These are phyloP conservation scores for Drosophila parthenogenetica DNA, from an alignment of 2,888 invertebrate genomes.

Conservation along the genomic window DNA sequence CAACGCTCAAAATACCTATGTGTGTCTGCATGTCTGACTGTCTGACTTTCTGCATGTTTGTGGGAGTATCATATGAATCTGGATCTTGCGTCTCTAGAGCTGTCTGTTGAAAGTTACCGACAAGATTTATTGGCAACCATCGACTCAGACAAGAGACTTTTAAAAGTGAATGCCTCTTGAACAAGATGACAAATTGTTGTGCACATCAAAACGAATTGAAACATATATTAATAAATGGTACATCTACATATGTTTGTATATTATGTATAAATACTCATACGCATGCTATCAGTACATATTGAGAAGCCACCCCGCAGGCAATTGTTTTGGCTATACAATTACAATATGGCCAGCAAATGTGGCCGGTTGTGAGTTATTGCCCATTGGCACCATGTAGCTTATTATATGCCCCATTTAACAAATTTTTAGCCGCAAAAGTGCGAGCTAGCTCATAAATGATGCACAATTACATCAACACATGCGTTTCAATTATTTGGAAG, in stretches of 20 bases:
- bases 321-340: constrained; percentile 45
- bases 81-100: constrained; percentile 45
- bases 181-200: constrained; percentile 68
- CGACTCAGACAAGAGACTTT: constrained; percentile 60
- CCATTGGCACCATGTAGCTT: constrained; percentile 20
- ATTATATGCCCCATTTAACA: constrained; percentile 19
- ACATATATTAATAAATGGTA: constrained; percentile 1
- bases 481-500: constrained; percentile 44
- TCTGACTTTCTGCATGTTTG: constrained; percentile 13
- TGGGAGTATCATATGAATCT: constrained; percentile 26
- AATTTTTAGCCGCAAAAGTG: constrained; percentile 26
- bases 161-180: constrained; percentile 76
- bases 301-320: constrained; percentile 34
- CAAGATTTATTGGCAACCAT: constrained; percentile 73
- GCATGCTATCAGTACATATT: neutral
- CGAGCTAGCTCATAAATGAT: constrained; percentile 38
- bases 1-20: constrained; percentile 44
- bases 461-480: constrained; percentile 37
- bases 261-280: neutral
- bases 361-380: constrained; percentile 25
- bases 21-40: constrained; percentile 1
- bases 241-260: constrained; percentile 2
- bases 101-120: constrained; percentile 70
- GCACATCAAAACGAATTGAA: constrained; percentile 30
- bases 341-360: constrained; percentile 12